phyloP scores from a whole-genome alignment of 2,888 invertebrate genomes.

The Galerucella nymphaeae region DNA sequence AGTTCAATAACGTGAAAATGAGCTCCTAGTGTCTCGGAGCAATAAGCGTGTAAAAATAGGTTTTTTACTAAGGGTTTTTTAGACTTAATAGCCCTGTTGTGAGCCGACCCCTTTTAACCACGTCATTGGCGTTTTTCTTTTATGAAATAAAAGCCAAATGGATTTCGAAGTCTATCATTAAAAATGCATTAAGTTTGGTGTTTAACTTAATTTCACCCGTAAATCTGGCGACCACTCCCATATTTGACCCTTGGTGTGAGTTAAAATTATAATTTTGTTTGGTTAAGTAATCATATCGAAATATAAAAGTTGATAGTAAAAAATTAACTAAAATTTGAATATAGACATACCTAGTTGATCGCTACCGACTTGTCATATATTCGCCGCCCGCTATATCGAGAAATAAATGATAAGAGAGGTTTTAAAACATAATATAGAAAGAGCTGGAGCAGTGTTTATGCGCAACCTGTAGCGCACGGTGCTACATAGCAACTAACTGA shows the following conservation, averaged over 20 bases:
- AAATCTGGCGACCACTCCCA: conserved; percentile 56
- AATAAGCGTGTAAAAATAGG: no score
- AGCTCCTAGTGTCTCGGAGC: no score
- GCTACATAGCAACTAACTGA: no score
- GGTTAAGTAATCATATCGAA: conserved; percentile 36
- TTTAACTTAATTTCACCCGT: conserved; percentile 54
- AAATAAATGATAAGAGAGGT: no score
- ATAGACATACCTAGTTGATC: neutral
- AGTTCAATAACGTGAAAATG: no score
- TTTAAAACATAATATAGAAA: no score
- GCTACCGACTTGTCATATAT: conserved; percentile 30
- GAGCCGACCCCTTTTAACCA: conserved; percentile 10
- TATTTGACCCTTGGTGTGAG: conserved; percentile 41
- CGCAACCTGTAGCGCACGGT: no score
- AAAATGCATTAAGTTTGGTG: conserved; percentile 59
- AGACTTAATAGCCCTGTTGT: no score
- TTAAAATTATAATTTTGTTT: conserved; percentile 42
- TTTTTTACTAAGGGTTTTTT: no score
- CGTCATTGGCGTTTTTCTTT: conserved; percentile 47
- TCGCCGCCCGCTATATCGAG: neutral
- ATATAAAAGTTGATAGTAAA: conserved; percentile 10
- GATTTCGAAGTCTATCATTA: conserved; percentile 59
- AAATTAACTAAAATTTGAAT: neutral
- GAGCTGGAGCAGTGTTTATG: no score
- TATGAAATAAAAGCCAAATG: conserved; percentile 60